Evolutionary conservation across 92 coral and sea anemone genomes (phyloP), one percentile per base, ranked within the genome.

Genomic region (Zoanthus gigantus): DNA sequence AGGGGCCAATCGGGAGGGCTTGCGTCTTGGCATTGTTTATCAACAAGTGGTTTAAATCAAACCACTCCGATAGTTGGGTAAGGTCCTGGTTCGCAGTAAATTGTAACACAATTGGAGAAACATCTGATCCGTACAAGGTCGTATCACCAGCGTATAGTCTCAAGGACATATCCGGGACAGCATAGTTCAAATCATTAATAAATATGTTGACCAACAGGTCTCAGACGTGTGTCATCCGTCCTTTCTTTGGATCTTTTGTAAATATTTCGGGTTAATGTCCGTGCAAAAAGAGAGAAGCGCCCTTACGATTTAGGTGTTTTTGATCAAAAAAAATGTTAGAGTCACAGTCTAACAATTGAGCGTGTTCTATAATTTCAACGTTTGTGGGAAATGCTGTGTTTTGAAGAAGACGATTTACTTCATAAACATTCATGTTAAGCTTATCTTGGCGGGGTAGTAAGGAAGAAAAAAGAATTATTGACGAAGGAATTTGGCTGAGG

Each of bases 231-330:
- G 54, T 5, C 6, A 18, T 29, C 54, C 54, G 56, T 17, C 6
- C 54, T 73, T 73, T 37, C 52, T 42, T 73, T 73, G 2, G 77
- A 46, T 13, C 77, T 54, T 71, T 16, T 37, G 56, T 73, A 37
- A 73, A 73, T 73, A 16, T 23, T 42, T 73, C 76, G 50, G 76
- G 77, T 73, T 54, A 73, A 42, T 73, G 54, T 28, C 77, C 54
- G 77, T 15, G 54, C 54, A 17, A 73, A 73, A 13, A 73, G 77
- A 73, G 77, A 73, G 77, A 73, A 34, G 34, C 54, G 77, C 77
- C 77, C 14, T 73, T 73, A 15, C 77, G 77, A 7, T 73, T 73
- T 42, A 68, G 44, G 44, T 68, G 73, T 4, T 68, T 77, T 28
- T 56, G 28, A 28, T 77, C 82, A 77, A 77, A 77, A 4, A 77